These are phyloP conservation scores for Sphaerophoria rueppellii DNA, from an alignment of 2,888 invertebrate genomes.

Conservation along the genomic window DNA sequence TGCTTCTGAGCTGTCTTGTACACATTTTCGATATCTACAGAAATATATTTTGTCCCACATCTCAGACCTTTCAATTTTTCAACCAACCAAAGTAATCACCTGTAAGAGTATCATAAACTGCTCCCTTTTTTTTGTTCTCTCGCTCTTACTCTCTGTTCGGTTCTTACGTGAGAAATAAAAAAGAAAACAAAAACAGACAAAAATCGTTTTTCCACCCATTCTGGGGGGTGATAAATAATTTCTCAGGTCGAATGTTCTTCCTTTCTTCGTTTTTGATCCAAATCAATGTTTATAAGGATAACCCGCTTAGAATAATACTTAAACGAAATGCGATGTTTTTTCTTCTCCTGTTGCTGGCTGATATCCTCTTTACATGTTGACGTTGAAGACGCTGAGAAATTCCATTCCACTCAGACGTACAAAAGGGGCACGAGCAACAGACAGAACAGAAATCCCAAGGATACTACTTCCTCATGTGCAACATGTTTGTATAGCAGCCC, in stretches of 20 bases:
- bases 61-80: not conserved
- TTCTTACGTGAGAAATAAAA: not conserved
- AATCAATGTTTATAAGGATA: conserved; percentile 41
- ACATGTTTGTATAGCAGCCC: conserved; percentile 52
- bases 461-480: conserved; percentile 50
- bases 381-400: not conserved
- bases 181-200: conserved; percentile 14
- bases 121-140: conserved; percentile 47
- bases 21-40: not conserved
- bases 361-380: conserved; percentile 33
- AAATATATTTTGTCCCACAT: not conserved
- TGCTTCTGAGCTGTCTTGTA: conserved; percentile 32
- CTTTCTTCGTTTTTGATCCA: conserved; percentile 13
- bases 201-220: conserved; percentile 20
- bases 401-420: conserved; percentile 19
- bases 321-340: conserved; percentile 64
- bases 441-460: conserved; percentile 37
- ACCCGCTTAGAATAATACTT: conserved; percentile 50
- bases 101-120: conserved; percentile 69
- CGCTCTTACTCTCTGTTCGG: conserved; percentile 16
- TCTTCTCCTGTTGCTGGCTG: conserved; percentile 51
- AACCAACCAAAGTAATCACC: conserved; percentile 64
- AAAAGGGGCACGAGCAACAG: conserved; percentile 15
- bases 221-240: conserved; percentile 13
- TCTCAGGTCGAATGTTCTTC: not conserved